phyloP scores from a whole-genome alignment of 2,797 vertebrate genomes.

The Protosalanx chinensis region DNA sequence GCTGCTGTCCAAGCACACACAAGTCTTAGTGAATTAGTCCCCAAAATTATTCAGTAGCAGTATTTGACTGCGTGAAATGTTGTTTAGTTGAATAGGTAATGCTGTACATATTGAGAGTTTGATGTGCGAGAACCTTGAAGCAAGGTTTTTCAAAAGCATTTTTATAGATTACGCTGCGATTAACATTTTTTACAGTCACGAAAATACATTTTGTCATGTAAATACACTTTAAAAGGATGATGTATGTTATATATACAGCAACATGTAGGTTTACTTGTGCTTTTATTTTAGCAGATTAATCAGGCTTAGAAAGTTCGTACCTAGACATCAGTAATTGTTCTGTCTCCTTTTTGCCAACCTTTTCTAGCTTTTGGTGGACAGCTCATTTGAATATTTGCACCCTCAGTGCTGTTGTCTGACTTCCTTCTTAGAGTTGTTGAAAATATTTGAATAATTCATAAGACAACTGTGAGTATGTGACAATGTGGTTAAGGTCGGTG shows the following conservation, averaged over 20 bases:
- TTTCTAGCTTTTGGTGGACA: too few species aligned
- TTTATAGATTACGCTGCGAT: neutral
- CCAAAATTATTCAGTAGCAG: neutral
- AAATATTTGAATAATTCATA: too few species aligned
- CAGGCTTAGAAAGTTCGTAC: neutral
- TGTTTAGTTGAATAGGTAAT: neutral
- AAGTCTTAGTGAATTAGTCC: neutral
- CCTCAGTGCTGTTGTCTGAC: neutral
- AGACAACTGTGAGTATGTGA: neutral
- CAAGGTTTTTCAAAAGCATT: neutral
- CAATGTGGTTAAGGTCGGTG: neutral
- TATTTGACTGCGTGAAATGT: neutral
- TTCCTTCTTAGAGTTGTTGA: too few species aligned
- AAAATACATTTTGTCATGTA: too few species aligned
- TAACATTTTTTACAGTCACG: neutral
- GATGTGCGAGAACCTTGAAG: neutral
- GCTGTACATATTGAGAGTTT: neutral
- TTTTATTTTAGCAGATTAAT: neutral
- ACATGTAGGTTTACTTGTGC: neutral
- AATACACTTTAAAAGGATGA: too few species aligned
- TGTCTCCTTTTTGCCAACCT: neutral
- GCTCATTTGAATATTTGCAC: too few species aligned
- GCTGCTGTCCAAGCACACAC: neutral
- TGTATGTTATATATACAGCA: neutral
- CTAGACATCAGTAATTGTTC: neutral